Percentiles rank a stretch among this genome's conserved stretches.
These are phyloP conservation scores for Coremacera marginata DNA, from an alignment of 2,888 invertebrate species.

Conservation along the genomic window DNA sequence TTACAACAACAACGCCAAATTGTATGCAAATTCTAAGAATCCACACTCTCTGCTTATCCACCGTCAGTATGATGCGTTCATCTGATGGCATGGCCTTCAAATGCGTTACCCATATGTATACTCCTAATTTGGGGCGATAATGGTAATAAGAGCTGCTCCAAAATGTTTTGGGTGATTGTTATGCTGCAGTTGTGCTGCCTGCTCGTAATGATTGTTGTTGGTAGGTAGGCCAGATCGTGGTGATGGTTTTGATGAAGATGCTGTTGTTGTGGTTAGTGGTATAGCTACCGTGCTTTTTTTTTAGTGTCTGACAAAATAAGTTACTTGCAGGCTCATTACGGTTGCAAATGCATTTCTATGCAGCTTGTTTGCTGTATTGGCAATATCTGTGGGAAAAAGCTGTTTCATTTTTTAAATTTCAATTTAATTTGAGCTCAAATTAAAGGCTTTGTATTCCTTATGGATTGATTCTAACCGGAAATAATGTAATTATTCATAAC, in stretches of 20 bases:
- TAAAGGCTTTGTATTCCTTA: neutral
- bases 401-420: conserved; percentile 15
- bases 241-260: conserved; percentile 17
- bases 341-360: neutral
- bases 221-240: conserved; percentile 15
- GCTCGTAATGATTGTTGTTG: neutral
- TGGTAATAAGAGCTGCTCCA: conserved; percentile 24
- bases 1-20: neutral
- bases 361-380: neutral
- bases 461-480: neutral
- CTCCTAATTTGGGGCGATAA: conserved; percentile 37
- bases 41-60: conserved; percentile 25
- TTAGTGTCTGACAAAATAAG: conserved; percentile 6
- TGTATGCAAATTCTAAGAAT: conserved; percentile 38
- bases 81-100: neutral
- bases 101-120: neutral
- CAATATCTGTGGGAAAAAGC: conserved; percentile 19
- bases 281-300: conserved; percentile 32
- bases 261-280: conserved; percentile 39
- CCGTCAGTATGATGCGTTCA: neutral
- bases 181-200: conserved; percentile 12
- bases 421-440: conserved; percentile 18
- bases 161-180: conserved; percentile 33
- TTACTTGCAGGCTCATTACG: conserved; percentile 22
- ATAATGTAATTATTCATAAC: conserved; percentile 5